phyloP scores from a whole-genome alignment of 1,140 invertebrate species.

The Vollenhovia emeryi region DNA sequence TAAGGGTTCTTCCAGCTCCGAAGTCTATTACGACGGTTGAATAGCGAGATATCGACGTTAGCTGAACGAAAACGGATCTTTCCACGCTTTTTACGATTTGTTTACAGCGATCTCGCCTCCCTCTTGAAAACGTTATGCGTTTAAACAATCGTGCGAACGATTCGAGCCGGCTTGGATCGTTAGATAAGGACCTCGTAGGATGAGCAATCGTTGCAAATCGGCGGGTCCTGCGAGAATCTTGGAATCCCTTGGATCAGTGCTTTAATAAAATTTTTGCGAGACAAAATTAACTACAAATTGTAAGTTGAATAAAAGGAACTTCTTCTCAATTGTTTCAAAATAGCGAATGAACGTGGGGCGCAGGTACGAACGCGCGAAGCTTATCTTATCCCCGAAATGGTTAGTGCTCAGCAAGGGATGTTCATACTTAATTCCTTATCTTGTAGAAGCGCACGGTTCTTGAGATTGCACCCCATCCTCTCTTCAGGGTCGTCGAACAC shows the following conservation, averaged over 20 bases:
- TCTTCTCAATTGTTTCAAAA: conserved; percentile 38
- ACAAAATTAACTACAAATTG: conserved; percentile 40
- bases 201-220: background rate
- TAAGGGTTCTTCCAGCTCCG: conserved; percentile 69
- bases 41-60: conserved; percentile 76
- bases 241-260: background rate
- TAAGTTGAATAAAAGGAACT: background rate
- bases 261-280: conserved; percentile 57
- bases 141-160: conserved; percentile 64
- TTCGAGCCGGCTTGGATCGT: conserved; percentile 64
- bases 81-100: conserved; percentile 81
- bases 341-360: conserved; percentile 72
- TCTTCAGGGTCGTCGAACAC: conserved; percentile 22
- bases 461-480: conserved; percentile 79
- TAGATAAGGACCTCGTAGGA: conserved; percentile 4
- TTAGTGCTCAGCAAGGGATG: conserved; percentile 75
- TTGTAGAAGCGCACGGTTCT: conserved; percentile 82
- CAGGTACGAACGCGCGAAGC: conserved; percentile 72
- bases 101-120: conserved; percentile 75
- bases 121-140: conserved; percentile 60
- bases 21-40: conserved; percentile 71
- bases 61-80: conserved; percentile 68
- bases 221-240: background rate
- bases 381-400: conserved; percentile 82
- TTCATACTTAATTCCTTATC: conserved; percentile 84